These are phyloP conservation scores for Morelia viridis DNA, from an alignment of 2,797 vertebrate species.

Conservation along the genomic window DNA sequence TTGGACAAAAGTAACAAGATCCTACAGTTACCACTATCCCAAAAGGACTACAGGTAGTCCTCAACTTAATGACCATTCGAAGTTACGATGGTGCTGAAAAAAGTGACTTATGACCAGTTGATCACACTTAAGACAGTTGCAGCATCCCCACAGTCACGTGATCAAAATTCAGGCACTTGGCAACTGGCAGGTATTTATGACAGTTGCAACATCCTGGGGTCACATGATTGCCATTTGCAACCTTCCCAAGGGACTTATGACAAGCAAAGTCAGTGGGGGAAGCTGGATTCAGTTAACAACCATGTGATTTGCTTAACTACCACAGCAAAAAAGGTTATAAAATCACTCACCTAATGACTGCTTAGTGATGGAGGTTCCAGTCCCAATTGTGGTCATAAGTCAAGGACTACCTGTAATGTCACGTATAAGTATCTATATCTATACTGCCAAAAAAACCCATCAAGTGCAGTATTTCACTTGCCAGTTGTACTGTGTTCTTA, in stretches of 20 bases:
- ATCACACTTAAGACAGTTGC: background rate
- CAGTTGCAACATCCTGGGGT: background rate
- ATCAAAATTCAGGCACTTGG: background rate
- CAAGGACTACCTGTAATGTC: background rate
- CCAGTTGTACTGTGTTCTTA: background rate
- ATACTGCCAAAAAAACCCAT: background rate
- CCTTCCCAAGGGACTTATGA: too few relatives aligned
- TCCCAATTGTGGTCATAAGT: background rate
- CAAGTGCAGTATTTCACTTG: background rate
- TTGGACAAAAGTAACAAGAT: background rate
- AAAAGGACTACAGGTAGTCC: background rate
- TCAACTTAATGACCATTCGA: background rate
- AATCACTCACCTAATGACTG: background rate
- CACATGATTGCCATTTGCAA: background rate
- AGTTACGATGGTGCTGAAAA: background rate
- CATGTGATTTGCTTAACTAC: background rate
- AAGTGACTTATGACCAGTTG: background rate
- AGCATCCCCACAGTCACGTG: background rate
- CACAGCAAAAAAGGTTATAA: background rate
- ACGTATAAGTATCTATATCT: too few relatives aligned
- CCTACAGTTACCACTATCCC: background rate
- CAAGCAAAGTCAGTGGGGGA: background rate
- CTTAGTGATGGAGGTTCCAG: background rate
- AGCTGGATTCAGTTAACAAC: background rate
- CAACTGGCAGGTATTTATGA: background rate